Evolutionary conservation across 2,888 invertebrate genomes (phyloP).

Genomic region (Caenorhabditis imperialis): DNA sequence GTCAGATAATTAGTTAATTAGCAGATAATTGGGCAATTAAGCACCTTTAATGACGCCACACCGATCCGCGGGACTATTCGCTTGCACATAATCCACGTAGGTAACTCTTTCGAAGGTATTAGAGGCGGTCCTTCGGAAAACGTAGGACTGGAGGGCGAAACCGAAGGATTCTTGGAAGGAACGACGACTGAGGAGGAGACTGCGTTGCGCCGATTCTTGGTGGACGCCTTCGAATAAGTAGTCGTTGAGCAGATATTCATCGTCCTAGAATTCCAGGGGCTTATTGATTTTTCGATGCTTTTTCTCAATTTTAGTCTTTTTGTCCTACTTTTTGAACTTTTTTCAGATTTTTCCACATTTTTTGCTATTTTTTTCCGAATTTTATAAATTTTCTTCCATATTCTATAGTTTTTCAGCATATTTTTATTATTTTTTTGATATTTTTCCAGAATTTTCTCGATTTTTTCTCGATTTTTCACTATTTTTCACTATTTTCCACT

Average conservation of each 20-base stretch:
- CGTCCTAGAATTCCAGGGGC: slow-evolving; percentile 13
- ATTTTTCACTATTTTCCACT: neutral
- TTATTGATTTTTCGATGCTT: too few species aligned
- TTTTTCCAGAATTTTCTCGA: too few species aligned
- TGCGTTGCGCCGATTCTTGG: slow-evolving; percentile 45
- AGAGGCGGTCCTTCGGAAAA: slow-evolving; percentile 93
- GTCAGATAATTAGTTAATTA: too few species aligned
- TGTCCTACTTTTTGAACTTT: too few species aligned
- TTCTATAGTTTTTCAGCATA: too few species aligned
- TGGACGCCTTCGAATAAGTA: slow-evolving; percentile 35
- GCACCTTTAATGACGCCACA: slow-evolving; percentile 92
- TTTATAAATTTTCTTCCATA: too few species aligned
- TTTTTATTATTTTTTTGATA: too few species aligned
- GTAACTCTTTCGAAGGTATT: slow-evolving; percentile 96
- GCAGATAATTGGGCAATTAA: too few species aligned
- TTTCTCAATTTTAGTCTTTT: too few species aligned
- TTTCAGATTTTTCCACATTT: too few species aligned
- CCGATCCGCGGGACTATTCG: slow-evolving; percentile 90
- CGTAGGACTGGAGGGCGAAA: slow-evolving; percentile 95
- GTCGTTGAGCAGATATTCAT: slow-evolving; percentile 36
- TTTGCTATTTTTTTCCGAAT: too few species aligned
- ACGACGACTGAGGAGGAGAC: slow-evolving; percentile 85
- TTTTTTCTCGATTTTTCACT: neutral
- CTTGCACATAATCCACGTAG: slow-evolving; percentile 95
- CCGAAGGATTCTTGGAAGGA: slow-evolving; percentile 91